A percentile compares a stretch with the other conserved stretches of the same genome.
Evolutionary conservation across 1,140 invertebrate species (phyloP).

Genomic region (Ephestia elutella): DNA sequence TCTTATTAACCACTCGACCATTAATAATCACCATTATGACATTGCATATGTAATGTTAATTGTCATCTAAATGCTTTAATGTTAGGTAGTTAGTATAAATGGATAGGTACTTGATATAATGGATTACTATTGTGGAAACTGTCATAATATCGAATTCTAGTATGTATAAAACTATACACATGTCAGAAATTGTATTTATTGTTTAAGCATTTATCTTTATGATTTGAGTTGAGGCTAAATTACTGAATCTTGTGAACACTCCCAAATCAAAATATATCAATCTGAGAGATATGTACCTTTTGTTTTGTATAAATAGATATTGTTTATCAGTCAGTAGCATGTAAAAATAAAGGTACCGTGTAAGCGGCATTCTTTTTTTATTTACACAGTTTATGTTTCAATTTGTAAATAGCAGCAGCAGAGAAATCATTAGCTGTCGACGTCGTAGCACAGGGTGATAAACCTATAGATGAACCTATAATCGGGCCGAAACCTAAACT

Average conservation of each 20-base stretch:
- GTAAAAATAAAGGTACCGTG: constrained; percentile 23
- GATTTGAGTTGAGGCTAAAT: background rate
- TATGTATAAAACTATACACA: background rate
- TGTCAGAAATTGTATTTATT: constrained; percentile 1
- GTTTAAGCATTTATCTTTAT: background rate
- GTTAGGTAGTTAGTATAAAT: constrained; percentile 42
- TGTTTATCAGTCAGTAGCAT: constrained; percentile 1
- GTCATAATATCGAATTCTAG: background rate
- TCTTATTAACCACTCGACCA: constrained; percentile 24
- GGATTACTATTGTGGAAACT: background rate
- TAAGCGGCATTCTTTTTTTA: constrained; percentile 16
- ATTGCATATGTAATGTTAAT: constrained; percentile 20
- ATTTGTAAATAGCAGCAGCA: no score
- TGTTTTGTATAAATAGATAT: constrained; percentile 5
- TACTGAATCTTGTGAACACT: background rate
- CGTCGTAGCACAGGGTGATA: no score
- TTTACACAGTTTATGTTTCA: no score
- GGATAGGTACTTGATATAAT: constrained; percentile 29
- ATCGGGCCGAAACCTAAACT: no score
- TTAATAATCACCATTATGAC: constrained; percentile 25
- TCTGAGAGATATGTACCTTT: background rate
- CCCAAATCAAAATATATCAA: background rate
- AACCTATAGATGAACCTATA: no score
- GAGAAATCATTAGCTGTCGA: no score
- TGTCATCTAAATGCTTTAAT: constrained; percentile 42